phyloP scores from a whole-genome alignment of 2,113 vertebrate species.

The Ia io region DNA sequence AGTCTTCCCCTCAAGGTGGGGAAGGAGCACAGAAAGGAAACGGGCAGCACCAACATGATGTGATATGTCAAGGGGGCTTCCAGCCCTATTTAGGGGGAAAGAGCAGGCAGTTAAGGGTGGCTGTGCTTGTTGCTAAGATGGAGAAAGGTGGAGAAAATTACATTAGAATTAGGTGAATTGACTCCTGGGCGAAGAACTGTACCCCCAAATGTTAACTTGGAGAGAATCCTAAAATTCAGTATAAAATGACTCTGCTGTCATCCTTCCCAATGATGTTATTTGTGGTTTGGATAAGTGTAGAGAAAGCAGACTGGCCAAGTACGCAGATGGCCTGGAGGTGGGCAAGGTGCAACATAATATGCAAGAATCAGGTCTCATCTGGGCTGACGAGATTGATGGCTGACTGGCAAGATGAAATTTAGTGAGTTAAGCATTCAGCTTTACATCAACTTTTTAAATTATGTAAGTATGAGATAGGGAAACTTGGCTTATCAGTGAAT shows the following conservation, averaged over 20 bases:
- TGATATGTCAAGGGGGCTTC: neutral
- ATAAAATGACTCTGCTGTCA: neutral
- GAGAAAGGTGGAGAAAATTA: neutral
- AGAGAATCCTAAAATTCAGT: slow-evolving; percentile 4
- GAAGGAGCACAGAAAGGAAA: neutral
- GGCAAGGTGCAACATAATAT: neutral
- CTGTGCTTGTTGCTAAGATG: neutral
- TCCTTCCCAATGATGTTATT: neutral
- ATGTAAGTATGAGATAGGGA: neutral
- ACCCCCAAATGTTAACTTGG: neutral
- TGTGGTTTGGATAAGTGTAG: neutral
- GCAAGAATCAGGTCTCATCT: neutral
- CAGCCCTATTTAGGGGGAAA: accelerated
- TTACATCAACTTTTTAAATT: neutral
- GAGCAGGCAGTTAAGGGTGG: neutral
- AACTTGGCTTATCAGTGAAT: neutral
- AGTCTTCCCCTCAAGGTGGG: neutral
- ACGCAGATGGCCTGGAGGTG: neutral
- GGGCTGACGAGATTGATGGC: neutral
- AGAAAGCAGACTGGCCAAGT: neutral
- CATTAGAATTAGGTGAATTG: neutral
- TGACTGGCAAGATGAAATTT: neutral
- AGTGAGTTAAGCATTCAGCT: neutral
- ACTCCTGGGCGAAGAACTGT: neutral
- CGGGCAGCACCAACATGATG: accelerated